A percentile compares a stretch with the other conserved stretches of the same genome.
These are phyloP conservation scores for Rhinolophus sinicus DNA, from an alignment of 2,113 vertebrate genomes.

Conservation along the genomic window DNA sequence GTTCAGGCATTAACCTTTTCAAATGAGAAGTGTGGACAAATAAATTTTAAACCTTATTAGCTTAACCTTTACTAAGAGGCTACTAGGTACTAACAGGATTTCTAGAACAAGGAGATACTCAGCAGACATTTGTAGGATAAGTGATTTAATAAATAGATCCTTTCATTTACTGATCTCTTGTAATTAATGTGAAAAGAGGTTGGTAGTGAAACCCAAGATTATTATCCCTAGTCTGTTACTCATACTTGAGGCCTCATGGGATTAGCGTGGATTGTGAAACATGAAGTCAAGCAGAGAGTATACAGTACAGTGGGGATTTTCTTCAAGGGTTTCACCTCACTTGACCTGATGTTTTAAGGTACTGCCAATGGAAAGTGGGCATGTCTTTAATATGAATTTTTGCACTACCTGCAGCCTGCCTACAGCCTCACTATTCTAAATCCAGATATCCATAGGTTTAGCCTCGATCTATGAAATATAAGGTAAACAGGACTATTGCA, in stretches of 20 bases:
- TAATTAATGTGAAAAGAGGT: background rate
- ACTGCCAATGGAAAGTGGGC: background rate
- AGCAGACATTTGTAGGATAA: background rate
- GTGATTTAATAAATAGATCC: background rate
- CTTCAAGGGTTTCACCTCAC: background rate
- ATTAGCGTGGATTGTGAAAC: background rate
- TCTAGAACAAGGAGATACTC: background rate
- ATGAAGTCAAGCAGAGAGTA: background rate
- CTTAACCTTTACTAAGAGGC: background rate
- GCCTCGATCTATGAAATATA: background rate
- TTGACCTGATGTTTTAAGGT: background rate
- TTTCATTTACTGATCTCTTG: background rate
- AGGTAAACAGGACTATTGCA: background rate
- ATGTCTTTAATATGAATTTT: background rate
- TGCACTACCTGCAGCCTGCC: background rate
- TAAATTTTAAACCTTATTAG: background rate
- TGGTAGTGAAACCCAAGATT: background rate
- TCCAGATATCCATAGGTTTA: background rate
- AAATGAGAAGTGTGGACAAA: background rate
- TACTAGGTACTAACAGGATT: background rate
- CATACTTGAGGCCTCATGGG: background rate
- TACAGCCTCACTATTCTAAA: background rate
- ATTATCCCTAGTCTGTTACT: background rate
- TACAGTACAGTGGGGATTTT: background rate
- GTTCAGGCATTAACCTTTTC: conserved; percentile 9